A percentile compares a stretch with the other conserved stretches of the same genome.
Evolutionary conservation across 2,888 invertebrate genomes (phyloP).

Genomic region (Trissolcus brochymenae): DNA sequence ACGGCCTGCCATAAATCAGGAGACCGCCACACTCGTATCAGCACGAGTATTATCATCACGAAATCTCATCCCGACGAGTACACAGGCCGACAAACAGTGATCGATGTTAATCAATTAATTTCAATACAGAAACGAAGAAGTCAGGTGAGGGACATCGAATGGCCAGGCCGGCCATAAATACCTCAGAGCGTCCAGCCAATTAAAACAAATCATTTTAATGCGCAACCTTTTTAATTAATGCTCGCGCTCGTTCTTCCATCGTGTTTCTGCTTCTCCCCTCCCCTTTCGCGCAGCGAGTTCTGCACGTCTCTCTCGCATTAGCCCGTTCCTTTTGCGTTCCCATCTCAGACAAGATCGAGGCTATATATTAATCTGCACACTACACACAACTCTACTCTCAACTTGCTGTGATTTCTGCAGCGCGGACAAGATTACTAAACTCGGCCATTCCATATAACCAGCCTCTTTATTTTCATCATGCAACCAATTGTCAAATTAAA

Average conservation of each 20-base stretch:
- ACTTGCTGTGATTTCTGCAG: conserved; percentile 35
- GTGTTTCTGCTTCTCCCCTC: conserved; percentile 59
- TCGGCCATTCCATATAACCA: not conserved
- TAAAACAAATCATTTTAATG: conserved; percentile 77
- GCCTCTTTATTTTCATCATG: not conserved
- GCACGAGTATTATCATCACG: conserved; percentile 40
- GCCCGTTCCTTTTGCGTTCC: conserved; percentile 55
- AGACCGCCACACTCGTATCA: conserved; percentile 25
- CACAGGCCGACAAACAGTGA: conserved; percentile 56
- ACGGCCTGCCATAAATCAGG: conserved; percentile 31
- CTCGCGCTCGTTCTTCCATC: conserved; percentile 72
- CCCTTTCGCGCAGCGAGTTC: conserved; percentile 8
- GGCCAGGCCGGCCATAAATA: conserved; percentile 72
- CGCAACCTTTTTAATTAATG: conserved; percentile 77
- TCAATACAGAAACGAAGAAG: conserved; percentile 56
- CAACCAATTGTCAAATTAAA: no score
- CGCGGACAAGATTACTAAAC: conserved; percentile 24
- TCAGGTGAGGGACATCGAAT: conserved; percentile 47
- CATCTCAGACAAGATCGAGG: conserved; percentile 51
- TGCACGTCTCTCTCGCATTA: conserved; percentile 42
- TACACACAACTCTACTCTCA: conserved; percentile 8
- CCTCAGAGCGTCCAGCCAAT: conserved; percentile 76
- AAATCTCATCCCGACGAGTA: conserved; percentile 50
- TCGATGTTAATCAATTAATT: conserved; percentile 58
- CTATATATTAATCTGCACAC: conserved; percentile 53